Base-by-base conservation (phyloP, 2,888 invertebrate species). In the Meghimatium bilineatum region DNA sequence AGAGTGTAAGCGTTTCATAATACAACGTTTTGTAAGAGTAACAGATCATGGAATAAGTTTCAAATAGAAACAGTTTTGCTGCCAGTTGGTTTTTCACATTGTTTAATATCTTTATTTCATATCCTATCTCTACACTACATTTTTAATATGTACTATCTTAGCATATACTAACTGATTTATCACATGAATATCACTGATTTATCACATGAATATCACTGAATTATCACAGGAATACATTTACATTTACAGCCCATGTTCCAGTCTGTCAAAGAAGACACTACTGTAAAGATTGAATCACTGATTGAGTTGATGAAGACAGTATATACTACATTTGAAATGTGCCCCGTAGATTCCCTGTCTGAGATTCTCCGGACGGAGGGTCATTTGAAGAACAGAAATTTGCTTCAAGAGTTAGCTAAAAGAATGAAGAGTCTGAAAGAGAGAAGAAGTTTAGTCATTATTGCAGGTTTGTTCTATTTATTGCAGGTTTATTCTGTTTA, bases 331-430 rank as follows among this genome's bases (percentile, higher is more conserved):
- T 83, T 83, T 71, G 1, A 63, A 20, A 77, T 26, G 6, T 76
- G 49, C 23, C 77, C 69, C 23, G 52, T 67, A 44, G 83, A 78
- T 12, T 49, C 83, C 1, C n/a, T 83, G 26, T 83, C 83, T 12
- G 66, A 52, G 38, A 32, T 83, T 8, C 60, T 83, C 23, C 23
- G 52, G 26, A 36, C 71, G 32, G 77, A 83, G 32, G 75, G 75
- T 12, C 78, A 49, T 14, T 60, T 83, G 5, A 14, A 26, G 36
- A 36, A 32, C 29, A 66, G 36, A 34, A 12, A 75, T 23, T n/a
- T 83, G n/a, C 77, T 67, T 12, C 49, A 83, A 26, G 83, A 83
- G 38, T 12, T 83, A 6, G n/a, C 77, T n/a, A 71, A 36, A 2
- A 14, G 83, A 77, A 78, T 71, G 52, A 34, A 36, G 34, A 63